Conservation (phyloP, 2,888 invertebrate genomes). For the Plagodis pulveraria region DNA sequence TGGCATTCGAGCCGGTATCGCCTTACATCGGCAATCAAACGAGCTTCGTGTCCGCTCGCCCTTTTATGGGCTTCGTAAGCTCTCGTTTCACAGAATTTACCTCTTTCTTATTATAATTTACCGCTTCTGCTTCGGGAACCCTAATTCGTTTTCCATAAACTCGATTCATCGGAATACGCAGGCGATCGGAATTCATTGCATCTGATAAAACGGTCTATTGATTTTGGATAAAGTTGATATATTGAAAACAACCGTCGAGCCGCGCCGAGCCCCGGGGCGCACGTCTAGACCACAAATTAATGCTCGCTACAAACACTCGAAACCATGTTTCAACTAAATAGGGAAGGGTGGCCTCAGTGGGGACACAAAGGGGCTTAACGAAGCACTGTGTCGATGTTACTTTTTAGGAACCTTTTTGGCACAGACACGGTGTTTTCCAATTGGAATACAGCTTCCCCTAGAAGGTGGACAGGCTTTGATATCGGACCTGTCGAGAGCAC, state of each 20-base stretch:
- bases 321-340: slow-evolving; percentile 15
- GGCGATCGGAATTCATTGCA: slow-evolving; percentile 7
- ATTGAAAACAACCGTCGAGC: slow-evolving; percentile 5
- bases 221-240: slow-evolving; percentile 13
- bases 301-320: slow-evolving; percentile 22
- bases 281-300: slow-evolving; percentile 31
- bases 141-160: slow-evolving; percentile 20
- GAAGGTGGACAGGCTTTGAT: slow-evolving; percentile 6
- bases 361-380: slow-evolving; percentile 14
- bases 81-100: slow-evolving; percentile 33
- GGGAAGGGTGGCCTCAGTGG: slow-evolving; percentile 13
- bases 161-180: slow-evolving; percentile 13
- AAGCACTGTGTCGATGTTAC: slow-evolving; percentile 9
- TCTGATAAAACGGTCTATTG: slow-evolving; percentile 6
- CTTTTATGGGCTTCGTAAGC: slow-evolving; percentile 30
- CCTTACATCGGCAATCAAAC: slow-evolving; percentile 26
- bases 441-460: slow-evolving; percentile 5
- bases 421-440: slow-evolving; percentile 2
- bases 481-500: slow-evolving; percentile 4
- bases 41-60: slow-evolving; percentile 30
- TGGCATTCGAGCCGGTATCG: slow-evolving; percentile 28
- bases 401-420: slow-evolving; percentile 8
- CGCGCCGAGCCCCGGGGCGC: slow-evolving; percentile 18
- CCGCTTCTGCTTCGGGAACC: slow-evolving; percentile 17
- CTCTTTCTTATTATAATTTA: slow-evolving; percentile 25